A percentile compares a stretch with the other conserved stretches of the same genome.
phyloP scores from a whole-genome alignment of 2,113 vertebrate species.

The Rhabdornis inornatus region DNA sequence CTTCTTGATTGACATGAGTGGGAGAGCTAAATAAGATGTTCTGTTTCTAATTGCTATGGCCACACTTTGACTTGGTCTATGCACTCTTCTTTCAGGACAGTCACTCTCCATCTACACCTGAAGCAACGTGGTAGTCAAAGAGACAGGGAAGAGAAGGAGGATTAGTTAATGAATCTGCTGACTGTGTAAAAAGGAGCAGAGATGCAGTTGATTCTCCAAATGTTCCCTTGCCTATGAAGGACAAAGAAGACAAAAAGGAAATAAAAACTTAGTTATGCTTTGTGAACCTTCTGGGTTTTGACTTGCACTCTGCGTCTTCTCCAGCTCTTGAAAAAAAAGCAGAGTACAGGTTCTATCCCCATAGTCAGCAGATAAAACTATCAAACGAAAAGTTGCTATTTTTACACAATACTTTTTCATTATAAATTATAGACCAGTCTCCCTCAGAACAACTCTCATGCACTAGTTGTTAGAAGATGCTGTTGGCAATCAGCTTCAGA shows the following conservation, averaged over 20 bases:
- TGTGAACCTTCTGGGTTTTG: background rate
- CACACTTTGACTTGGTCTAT: background rate
- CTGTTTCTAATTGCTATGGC: background rate
- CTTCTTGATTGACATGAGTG: background rate
- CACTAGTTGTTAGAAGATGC: background rate
- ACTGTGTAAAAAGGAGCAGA: background rate
- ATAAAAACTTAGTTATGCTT: background rate
- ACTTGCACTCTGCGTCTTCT: background rate
- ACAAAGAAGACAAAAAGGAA: background rate
- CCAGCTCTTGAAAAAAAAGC: background rate
- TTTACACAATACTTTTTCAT: background rate
- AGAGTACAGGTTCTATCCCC: background rate
- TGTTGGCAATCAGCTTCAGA: background rate
- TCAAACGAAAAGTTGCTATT: background rate
- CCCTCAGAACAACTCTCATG: background rate
- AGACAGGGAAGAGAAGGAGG: background rate
- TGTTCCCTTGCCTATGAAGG: background rate
- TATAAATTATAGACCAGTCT: background rate
- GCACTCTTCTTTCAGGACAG: background rate
- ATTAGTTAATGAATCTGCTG: background rate
- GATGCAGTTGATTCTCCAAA: background rate
- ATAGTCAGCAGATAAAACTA: background rate
- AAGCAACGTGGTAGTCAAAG: background rate
- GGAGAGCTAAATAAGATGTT: background rate
- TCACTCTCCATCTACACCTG: background rate